Conservation (phyloP, 2,888 invertebrate genomes). For the Halictus ligatus region DNA sequence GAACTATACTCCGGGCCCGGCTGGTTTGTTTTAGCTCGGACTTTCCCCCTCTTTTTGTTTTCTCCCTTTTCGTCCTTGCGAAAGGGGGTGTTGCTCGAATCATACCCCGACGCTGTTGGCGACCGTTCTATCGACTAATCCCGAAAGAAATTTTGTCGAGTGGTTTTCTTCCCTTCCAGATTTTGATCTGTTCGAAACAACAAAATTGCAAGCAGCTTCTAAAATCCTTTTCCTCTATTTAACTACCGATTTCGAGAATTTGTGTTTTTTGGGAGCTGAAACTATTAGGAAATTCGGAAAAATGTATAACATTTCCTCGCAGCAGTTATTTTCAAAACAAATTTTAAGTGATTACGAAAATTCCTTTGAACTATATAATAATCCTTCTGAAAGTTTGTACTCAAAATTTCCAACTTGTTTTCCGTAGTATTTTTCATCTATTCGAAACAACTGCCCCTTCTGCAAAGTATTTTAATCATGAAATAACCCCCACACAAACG, state of each 20-base stretch:
- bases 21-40: background rate
- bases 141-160: background rate
- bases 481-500: background rate
- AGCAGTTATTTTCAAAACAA: too few relatives aligned
- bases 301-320: too few relatives aligned
- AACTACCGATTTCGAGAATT: too few relatives aligned
- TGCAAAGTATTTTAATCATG: background rate
- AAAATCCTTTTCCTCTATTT: too few relatives aligned
- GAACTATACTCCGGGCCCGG: background rate
- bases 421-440: background rate
- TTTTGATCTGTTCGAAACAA: background rate
- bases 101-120: background rate
- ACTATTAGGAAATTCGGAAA: too few relatives aligned
- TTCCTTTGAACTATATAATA: too few relatives aligned
- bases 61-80: background rate
- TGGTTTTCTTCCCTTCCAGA: too few relatives aligned
- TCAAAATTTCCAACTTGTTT: too few relatives aligned
- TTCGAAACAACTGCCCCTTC: background rate
- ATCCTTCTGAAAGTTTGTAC: too few relatives aligned
- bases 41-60: background rate
- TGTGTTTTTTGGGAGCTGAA: too few relatives aligned
- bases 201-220: background rate
- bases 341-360: too few relatives aligned
- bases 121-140: background rate
- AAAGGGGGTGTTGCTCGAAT: too few relatives aligned